A percentile compares a stretch with the other conserved stretches of the same genome.
Conservation (phyloP, 1,140 invertebrate species). For the Venustaconcha ellipsiformis region DNA sequence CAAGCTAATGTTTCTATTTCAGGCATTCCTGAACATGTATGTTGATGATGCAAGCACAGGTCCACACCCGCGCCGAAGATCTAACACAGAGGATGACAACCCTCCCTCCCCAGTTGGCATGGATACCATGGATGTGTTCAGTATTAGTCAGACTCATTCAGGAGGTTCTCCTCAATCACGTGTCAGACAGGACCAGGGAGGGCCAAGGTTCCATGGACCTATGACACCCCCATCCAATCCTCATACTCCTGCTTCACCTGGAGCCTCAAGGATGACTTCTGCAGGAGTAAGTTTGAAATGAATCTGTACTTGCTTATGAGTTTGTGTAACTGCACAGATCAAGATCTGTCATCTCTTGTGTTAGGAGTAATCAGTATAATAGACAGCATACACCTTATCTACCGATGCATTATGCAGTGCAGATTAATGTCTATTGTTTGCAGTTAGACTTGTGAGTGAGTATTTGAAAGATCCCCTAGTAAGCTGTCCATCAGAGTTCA, state of each 20-base stretch:
- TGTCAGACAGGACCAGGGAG: slow-evolving; percentile 70
- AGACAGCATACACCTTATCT: no score
- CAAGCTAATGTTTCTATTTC: slow-evolving; percentile 39
- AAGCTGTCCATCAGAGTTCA: no score
- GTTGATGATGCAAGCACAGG: slow-evolving; percentile 85
- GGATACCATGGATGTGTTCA: slow-evolving; percentile 67
- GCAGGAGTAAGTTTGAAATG: slow-evolving; percentile 44
- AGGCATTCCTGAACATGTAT: slow-evolving; percentile 92
- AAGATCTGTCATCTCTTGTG: no score
- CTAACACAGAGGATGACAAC: slow-evolving; percentile 95
- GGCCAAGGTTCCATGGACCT: slow-evolving; percentile 76
- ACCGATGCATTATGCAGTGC: no score
- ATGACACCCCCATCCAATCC: slow-evolving; percentile 88
- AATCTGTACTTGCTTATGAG: no score
- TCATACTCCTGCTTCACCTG: slow-evolving; percentile 87
- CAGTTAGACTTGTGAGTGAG: no score
- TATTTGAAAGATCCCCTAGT: no score
- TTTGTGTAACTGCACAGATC: no score
- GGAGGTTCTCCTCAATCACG: slow-evolving; percentile 75
- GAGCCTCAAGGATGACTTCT: slow-evolving; percentile 72
- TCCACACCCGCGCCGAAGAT: slow-evolving; percentile 79
- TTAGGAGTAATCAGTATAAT: no score
- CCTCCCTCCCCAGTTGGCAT: slow-evolving; percentile 90
- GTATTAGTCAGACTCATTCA: slow-evolving; percentile 50
- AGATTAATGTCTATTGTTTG: no score